phyloP scores from a whole-genome alignment of 2,113 vertebrate species.

The Paratilapia polleni region DNA sequence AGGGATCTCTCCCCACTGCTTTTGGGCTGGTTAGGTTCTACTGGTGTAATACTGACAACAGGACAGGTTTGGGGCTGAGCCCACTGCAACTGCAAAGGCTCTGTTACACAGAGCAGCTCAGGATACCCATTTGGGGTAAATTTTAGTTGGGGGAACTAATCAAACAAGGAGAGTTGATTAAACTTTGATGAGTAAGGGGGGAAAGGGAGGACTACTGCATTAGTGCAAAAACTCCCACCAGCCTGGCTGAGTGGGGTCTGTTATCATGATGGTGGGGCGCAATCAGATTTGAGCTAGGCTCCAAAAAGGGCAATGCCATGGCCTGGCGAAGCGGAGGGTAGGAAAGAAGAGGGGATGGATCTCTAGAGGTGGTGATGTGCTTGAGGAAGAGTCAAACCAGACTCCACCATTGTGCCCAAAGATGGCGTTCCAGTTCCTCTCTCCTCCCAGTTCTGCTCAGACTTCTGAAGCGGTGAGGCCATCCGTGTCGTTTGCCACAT shows the following conservation, averaged over 20 bases:
- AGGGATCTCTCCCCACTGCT: conserved; percentile 1
- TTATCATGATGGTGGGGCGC: neutral
- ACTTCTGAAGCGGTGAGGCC: too few relatives aligned
- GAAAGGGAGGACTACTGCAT: conserved; percentile 31
- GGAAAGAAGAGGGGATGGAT: neutral
- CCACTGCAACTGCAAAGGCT: conserved; percentile 48
- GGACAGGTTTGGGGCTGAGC: conserved; percentile 62
- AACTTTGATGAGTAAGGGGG: neutral
- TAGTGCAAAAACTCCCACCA: conserved; percentile 72
- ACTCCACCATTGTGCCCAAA: conserved; percentile 4
- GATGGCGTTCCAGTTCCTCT: conserved; percentile 33
- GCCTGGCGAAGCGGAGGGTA: neutral
- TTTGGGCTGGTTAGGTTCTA: conserved; percentile 13
- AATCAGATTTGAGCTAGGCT: conserved; percentile 45
- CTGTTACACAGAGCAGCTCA: conserved; percentile 68
- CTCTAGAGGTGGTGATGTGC: conserved; percentile 11
- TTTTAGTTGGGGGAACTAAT: neutral
- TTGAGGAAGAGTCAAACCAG: neutral
- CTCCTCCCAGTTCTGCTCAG: neutral
- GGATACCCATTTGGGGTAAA: neutral
- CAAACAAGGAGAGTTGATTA: rapidly evolving
- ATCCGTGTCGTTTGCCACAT: neutral
- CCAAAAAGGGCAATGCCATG: neutral
- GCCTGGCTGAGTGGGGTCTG: conserved; percentile 53
- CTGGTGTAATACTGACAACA: conserved; percentile 67